Base-by-base conservation (phyloP, 2,113 vertebrate genomes). In the Willisornis vidua region DNA sequence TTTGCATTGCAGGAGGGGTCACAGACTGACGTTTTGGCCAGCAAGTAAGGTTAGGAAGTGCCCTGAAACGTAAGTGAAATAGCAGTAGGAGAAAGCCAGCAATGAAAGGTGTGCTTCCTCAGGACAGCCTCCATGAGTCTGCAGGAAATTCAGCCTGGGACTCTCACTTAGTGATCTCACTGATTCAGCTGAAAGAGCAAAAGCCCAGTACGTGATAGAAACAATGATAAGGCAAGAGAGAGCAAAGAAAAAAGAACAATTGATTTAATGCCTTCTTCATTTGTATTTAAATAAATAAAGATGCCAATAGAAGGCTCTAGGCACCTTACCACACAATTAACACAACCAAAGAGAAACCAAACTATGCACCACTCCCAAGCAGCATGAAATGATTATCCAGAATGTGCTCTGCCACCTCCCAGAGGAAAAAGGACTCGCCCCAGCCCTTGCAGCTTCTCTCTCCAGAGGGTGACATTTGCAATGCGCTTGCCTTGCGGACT, bases 271-370 rank as follows among this genome's bases (percentile, higher is more conserved):
- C 73, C 81, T 76, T 87, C 62, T 94, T 94, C 76, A 78, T 96
- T 90, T 94, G 73, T 92, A 92, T 95, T 95, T 95, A 95, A 97
- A 96, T 96, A 96, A 94, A 94, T 90, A 95, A 96, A 97, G 70
- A 92, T 82, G 88, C 76, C 93, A 78, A 78, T 76, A 93, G 66
- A 95, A 94, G 61, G 86, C 90, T 93, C n/a, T 95, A 93, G 88
- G 94, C 93, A 94, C 93, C 90, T 94, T 90, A 93, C 86, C 76
- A 89, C 90, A 90, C 88, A 92, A 95, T 97, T 95, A 95, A 96
- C 61, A 70, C 83, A 76, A 85, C 80, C 58, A 93, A 74, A 92
- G 86, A 87, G 72, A 94, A 97, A 94, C 86, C 73, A 75, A 90
- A 75, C 61, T 91, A 74, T 8, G 7, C 35, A 63, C 80, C 84